Evolutionary conservation across 2,113 vertebrate species (phyloP).

Genomic region (Hemiprocne comata): DNA sequence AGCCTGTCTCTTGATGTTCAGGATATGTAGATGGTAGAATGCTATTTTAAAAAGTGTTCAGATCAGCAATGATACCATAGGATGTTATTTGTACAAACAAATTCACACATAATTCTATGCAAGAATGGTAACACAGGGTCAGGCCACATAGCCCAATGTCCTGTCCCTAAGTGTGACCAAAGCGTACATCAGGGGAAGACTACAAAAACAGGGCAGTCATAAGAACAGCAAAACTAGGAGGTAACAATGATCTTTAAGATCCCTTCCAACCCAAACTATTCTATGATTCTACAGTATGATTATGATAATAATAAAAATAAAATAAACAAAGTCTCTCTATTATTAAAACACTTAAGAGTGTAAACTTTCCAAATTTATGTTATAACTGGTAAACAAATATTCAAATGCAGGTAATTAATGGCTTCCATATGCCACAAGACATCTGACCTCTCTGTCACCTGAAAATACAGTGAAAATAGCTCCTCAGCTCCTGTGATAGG

Average conservation of each 20-base stretch:
- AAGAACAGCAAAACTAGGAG: background rate
- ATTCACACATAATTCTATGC: background rate
- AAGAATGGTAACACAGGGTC: background rate
- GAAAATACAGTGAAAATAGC: background rate
- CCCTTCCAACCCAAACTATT: no score
- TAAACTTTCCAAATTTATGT: background rate
- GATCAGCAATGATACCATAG: background rate
- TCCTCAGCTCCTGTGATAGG: background rate
- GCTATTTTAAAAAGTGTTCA: background rate
- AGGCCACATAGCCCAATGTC: background rate
- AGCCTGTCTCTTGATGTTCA: background rate
- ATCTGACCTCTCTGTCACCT: background rate
- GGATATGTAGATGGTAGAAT: background rate
- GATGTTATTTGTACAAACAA: background rate
- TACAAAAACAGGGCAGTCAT: background rate
- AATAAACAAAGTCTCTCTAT: background rate
- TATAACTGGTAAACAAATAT: background rate
- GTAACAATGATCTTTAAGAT: background rate
- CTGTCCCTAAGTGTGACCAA: background rate
- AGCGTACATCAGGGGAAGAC: background rate
- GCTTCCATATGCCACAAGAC: background rate
- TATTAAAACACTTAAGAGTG: background rate
- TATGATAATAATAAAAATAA: background rate
- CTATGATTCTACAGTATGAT: no score
- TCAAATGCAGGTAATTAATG: background rate